phyloP scores from a whole-genome alignment of 2,113 vertebrate species.

The Suricata suricatta region DNA sequence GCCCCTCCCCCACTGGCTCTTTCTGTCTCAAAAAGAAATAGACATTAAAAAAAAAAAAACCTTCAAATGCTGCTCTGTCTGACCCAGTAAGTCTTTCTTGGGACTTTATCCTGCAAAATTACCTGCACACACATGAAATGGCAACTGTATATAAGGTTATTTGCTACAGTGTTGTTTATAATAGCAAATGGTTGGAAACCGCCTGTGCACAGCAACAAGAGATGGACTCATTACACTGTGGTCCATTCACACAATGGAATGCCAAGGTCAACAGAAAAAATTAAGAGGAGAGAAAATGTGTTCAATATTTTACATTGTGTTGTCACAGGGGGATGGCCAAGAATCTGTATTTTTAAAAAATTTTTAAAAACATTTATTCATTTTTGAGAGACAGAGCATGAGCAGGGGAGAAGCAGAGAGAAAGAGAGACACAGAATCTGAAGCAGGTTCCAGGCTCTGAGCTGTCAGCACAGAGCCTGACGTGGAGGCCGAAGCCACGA shows the following conservation, averaged over 20 bases:
- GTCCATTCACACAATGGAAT: background rate
- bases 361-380: too few species aligned
- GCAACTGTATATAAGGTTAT: background rate
- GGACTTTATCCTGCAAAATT: background rate
- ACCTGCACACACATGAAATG: rapidly evolving
- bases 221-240: background rate
- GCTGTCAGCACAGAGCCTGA: too few species aligned
- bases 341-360: background rate
- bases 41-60: too few species aligned
- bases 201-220: rapidly evolving
- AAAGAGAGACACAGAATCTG: too few species aligned
- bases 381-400: too few species aligned
- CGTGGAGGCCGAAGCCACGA: too few species aligned
- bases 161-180: rapidly evolving
- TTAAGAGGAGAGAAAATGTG: background rate
- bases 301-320: background rate
- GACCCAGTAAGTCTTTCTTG: background rate
- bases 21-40: too few species aligned
- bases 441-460: too few species aligned
- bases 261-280: background rate
- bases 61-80: background rate
- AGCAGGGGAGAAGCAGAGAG: too few species aligned
- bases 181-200: background rate
- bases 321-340: background rate
- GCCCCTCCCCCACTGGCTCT: too few species aligned